Evolutionary conservation across 1,140 invertebrate genomes (phyloP).

Genomic region (Drosophila saltans): DNA sequence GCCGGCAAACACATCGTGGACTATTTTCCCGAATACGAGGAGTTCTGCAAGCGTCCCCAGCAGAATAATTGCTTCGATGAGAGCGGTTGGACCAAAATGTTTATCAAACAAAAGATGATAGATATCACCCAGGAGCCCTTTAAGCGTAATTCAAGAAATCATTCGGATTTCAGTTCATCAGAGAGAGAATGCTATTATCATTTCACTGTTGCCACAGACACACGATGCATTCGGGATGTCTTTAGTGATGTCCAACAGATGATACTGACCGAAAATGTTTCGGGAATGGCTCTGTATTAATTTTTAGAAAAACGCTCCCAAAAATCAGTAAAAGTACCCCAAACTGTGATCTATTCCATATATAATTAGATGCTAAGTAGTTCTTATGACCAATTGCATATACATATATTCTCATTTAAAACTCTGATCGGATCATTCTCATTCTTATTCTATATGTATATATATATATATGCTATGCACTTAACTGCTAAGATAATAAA

Average conservation of each 20-base stretch:
- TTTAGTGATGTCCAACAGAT: slow-evolving; percentile 90
- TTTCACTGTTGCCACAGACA: slow-evolving; percentile 89
- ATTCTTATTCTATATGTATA: background rate
- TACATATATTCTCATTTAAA: slow-evolving; percentile 6
- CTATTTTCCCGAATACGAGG: slow-evolving; percentile 87
- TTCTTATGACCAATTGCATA: slow-evolving; percentile 12
- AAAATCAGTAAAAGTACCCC: slow-evolving; percentile 13
- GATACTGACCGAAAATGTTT: slow-evolving; percentile 86
- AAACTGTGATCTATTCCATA: slow-evolving; percentile 47
- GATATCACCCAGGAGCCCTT: slow-evolving; percentile 79
- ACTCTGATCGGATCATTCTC: slow-evolving; percentile 11
- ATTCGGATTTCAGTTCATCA: slow-evolving; percentile 60
- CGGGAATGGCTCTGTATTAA: slow-evolving; percentile 60
- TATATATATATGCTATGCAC: background rate
- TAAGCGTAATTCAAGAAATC: slow-evolving; percentile 75
- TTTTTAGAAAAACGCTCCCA: slow-evolving; percentile 25
- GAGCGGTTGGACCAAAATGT: slow-evolving; percentile 87
- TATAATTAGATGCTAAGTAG: slow-evolving; percentile 44
- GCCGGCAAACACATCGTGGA: slow-evolving; percentile 86
- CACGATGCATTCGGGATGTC: slow-evolving; percentile 88
- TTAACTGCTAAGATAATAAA: slow-evolving; percentile 27
- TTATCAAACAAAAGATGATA: slow-evolving; percentile 88
- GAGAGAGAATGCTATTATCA: slow-evolving; percentile 87
- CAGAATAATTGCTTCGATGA: slow-evolving; percentile 85
- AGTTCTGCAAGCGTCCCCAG: slow-evolving; percentile 83